A percentile compares a stretch with the other conserved stretches of the same genome.
Evolutionary conservation across 2,888 invertebrate genomes (phyloP).

Genomic region (Microctonus hyperodae): DNA sequence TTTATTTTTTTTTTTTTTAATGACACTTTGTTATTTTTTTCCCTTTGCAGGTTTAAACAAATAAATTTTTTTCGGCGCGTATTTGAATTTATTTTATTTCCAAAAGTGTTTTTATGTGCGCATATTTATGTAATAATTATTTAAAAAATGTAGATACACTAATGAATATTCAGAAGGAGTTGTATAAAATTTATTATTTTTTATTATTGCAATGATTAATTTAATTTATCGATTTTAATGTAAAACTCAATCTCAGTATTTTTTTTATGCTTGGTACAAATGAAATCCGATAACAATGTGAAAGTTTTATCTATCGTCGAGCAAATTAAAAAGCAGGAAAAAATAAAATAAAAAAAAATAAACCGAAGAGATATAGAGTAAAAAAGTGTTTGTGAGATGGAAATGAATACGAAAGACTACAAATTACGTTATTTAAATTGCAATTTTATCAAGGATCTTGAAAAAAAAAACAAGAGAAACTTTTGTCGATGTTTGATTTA

Average conservation of each 20-base stretch:
- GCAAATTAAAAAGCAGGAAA: background rate
- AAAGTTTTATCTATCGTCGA: background rate
- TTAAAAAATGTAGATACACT: background rate
- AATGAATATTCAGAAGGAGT: background rate
- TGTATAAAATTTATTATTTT: background rate
- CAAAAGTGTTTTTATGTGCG: too few species aligned
- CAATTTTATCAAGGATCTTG: slow-evolving; percentile 5
- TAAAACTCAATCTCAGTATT: background rate
- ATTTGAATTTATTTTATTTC: too few species aligned
- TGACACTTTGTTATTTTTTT: too few species aligned
- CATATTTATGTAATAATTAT: background rate
- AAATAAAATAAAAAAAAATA: slow-evolving; percentile 10
- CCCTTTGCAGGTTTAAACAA: too few species aligned
- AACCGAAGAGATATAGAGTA: background rate
- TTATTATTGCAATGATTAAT: background rate
- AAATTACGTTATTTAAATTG: slow-evolving; percentile 15
- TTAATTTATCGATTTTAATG: background rate
- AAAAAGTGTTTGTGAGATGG: background rate
- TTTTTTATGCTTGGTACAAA: background rate
- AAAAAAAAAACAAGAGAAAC: background rate
- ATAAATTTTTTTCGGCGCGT: too few species aligned
- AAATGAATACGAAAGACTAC: background rate
- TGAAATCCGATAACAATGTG: slow-evolving; percentile 9
- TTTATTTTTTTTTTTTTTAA: too few species aligned
- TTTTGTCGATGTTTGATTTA: slow-evolving; percentile 7